phyloP scores from a whole-genome alignment of 1,140 invertebrate genomes.

The Drosophila oshimai region DNA sequence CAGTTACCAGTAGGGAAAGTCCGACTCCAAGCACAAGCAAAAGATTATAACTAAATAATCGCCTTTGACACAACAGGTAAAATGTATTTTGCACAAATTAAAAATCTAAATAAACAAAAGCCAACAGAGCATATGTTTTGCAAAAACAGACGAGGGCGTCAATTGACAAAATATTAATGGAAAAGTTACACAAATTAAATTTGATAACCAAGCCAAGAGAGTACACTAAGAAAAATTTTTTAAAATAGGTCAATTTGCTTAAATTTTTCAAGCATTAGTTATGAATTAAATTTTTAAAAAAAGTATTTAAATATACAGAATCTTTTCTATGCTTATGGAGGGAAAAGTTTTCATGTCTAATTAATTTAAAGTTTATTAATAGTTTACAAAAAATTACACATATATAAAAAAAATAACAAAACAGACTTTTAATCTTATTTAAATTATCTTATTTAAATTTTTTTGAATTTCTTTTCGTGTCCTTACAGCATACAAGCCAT shows the following conservation, averaged over 20 bases:
- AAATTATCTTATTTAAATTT: background rate
- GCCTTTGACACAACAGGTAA: slow-evolving; percentile 17
- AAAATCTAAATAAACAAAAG: slow-evolving; percentile 18
- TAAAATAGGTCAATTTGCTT: background rate
- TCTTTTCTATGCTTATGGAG: no score
- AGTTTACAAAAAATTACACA: background rate
- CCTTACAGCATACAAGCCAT: background rate
- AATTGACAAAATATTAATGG: slow-evolving; percentile 48
- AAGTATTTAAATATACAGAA: no score
- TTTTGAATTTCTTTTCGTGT: background rate
- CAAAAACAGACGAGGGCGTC: background rate
- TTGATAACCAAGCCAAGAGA: background rate
- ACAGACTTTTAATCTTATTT: background rate
- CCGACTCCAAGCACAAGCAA: background rate
- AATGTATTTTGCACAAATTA: slow-evolving; percentile 24
- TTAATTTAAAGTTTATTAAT: no score
- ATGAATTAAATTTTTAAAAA: no score
- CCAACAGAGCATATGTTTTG: background rate
- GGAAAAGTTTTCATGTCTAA: no score
- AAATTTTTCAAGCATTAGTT: no score
- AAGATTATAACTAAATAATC: slow-evolving; percentile 23
- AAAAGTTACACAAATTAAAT: slow-evolving; percentile 43
- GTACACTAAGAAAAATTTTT: background rate
- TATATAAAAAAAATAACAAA: background rate
- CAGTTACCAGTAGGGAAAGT: background rate